A percentile compares a stretch with the other conserved stretches of the same genome.
Conservation (phyloP, 2,113 vertebrate genomes). For the Ailurus styani region DNA sequence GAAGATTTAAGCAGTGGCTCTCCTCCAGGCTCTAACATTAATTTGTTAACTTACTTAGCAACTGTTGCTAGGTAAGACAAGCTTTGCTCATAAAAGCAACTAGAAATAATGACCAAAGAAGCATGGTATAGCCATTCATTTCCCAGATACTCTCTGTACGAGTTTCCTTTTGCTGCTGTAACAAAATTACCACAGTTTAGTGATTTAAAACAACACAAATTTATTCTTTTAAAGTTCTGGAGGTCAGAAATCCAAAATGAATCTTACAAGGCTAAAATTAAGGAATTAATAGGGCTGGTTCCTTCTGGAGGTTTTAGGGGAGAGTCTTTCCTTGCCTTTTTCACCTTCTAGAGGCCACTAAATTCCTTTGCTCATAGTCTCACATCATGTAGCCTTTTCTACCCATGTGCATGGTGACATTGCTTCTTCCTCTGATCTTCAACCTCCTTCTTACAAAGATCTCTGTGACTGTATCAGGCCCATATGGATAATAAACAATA, state of each 20-base stretch:
- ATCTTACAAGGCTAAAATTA: not conserved
- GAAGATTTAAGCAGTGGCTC: not conserved
- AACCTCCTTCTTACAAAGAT: not conserved
- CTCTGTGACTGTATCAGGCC: not conserved
- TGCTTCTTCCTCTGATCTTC: not conserved
- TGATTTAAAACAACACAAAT: not conserved
- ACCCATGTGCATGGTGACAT: not conserved
- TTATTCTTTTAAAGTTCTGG: not conserved
- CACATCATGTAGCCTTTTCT: not conserved
- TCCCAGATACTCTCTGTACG: not conserved
- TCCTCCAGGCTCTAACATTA: not conserved
- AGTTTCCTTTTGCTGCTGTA: not conserved
- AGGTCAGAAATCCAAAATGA: constrained; percentile 13
- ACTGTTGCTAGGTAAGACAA: constrained; percentile 70
- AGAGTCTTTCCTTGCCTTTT: not conserved
- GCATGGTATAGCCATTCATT: not conserved
- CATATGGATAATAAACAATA: not conserved
- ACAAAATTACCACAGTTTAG: not conserved
- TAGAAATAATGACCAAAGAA: constrained; percentile 7
- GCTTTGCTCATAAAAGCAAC: constrained; percentile 78
- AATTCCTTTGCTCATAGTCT: not conserved
- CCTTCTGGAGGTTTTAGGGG: not conserved
- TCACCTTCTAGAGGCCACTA: not conserved
- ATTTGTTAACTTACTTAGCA: constrained; percentile 51
- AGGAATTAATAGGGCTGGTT: not conserved